Evolutionary conservation across 2,888 invertebrate species (phyloP).

Genomic region (Cerastoderma edule): DNA sequence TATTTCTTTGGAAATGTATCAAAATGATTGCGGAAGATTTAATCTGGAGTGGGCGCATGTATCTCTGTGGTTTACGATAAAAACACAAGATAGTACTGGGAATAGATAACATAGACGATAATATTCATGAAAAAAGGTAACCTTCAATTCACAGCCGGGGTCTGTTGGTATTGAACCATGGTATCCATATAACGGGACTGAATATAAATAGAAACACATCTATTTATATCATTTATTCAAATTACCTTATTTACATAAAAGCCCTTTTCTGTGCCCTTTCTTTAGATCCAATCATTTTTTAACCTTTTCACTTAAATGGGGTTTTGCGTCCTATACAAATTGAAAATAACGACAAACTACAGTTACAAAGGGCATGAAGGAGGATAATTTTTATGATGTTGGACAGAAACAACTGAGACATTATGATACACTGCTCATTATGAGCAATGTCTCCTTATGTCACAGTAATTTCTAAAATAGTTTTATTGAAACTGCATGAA

Average conservation of each 20-base stretch:
- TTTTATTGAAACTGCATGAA: no score
- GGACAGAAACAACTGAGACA: no score
- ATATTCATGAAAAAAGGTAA: constrained; percentile 13
- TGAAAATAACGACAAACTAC: no score
- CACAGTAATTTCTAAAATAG: no score
- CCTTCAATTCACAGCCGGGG: not conserved
- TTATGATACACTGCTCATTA: no score
- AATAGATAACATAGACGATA: constrained; percentile 13
- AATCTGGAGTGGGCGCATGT: not conserved
- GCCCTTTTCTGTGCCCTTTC: not conserved
- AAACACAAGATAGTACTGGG: constrained; percentile 2
- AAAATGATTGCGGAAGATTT: not conserved
- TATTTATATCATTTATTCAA: constrained; percentile 23
- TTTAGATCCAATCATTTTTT: not conserved
- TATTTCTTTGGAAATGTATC: not conserved
- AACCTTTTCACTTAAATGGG: no score
- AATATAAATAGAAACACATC: constrained; percentile 22
- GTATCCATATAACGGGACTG: constrained; percentile 9
- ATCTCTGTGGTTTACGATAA: constrained; percentile 13
- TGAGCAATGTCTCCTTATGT: no score
- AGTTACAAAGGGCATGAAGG: no score
- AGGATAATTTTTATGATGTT: no score
- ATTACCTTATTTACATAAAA: constrained; percentile 9
- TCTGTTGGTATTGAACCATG: constrained; percentile 19
- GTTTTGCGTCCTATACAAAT: no score